Base-by-base conservation (phyloP, 1,140 invertebrate genomes). In the Latrodectus geometricus region DNA sequence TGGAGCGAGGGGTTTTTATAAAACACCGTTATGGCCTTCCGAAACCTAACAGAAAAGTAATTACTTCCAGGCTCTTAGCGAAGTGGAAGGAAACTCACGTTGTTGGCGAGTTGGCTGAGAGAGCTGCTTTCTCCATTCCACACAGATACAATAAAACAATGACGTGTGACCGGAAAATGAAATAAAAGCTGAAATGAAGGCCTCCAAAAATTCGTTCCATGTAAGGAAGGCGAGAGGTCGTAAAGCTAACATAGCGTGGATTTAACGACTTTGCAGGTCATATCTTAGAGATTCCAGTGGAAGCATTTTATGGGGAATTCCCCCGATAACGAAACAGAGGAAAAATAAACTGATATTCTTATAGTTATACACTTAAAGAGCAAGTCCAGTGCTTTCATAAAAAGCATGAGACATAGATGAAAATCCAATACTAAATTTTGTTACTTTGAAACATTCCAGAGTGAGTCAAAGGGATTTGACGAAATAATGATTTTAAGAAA, bases 111-210 rank as follows among this genome's bases (percentile, higher is more conserved):
- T 50, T 56, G n/a, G 73, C 12, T 49, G 11, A 48, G 11, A 12
- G 23, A 14, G 70, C n/a, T 73, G 70, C 48, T 52, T 75, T 35
- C 49, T 85, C 50, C 74, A 85, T 85, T 85, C 83, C 74, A 20
- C 17, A 17, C 35, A 23, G 61, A n/a, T 49, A 84, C 81, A 84
- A 85, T 85, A 85, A 85, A 85, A 85, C 83, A 85, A 85, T 85
- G 83, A 85, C 83, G 83, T 85, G 83, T 85, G 83, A 65, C 83
- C 35, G 83, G 83, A 85, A 85, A 77, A 85, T 85, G 83, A 85
- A 85, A 85, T 85, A 85, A 85, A 85, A 85, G 21, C 74, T 20
- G 83, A 85, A 77, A 85, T 85, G 83, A 85, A 85, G 83, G 83
- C 54, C 68, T 85, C 73, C 83, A 77, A 85, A 85, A 85, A 85